phyloP scores from a whole-genome alignment of 2,113 vertebrate genomes.

The Engraulis encrasicolus region DNA sequence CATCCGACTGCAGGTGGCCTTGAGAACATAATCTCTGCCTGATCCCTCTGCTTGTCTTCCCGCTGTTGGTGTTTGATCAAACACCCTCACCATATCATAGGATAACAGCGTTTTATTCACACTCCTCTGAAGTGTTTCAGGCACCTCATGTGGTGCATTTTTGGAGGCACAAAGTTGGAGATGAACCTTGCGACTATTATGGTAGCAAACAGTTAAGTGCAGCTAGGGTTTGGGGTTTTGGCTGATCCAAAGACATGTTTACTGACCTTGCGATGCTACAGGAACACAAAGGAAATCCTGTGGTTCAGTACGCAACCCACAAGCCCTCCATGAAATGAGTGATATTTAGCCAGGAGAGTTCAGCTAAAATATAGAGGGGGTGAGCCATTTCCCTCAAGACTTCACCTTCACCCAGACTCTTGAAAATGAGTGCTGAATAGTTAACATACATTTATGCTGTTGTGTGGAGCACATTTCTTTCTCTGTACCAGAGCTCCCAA shows the following conservation, averaged over 20 bases:
- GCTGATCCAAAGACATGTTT: not conserved
- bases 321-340: not conserved
- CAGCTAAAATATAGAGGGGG: not conserved
- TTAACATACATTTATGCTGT: not conserved
- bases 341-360: not conserved
- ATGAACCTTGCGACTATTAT: not conserved
- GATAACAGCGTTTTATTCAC: not conserved
- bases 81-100: not conserved
- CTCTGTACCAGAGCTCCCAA: not conserved
- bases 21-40: not conserved
- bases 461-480: not conserved
- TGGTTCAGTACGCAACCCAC: not conserved
- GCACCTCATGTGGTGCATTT: not conserved
- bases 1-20: not conserved
- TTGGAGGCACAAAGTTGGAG: not conserved
- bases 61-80: not conserved
- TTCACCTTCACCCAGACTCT: not conserved
- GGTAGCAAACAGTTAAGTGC: not conserved
- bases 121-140: not conserved
- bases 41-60: not conserved
- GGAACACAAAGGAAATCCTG: slow-evolving; percentile 4
- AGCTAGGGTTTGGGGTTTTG: not conserved
- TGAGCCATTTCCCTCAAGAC: not conserved
- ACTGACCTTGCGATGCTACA: not conserved
- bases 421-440: not conserved